Evolutionary conservation across 2,113 vertebrate species (phyloP), one percentile per base, ranked within the genome.

Genomic region (Chloropsis cyanopogon): DNA sequence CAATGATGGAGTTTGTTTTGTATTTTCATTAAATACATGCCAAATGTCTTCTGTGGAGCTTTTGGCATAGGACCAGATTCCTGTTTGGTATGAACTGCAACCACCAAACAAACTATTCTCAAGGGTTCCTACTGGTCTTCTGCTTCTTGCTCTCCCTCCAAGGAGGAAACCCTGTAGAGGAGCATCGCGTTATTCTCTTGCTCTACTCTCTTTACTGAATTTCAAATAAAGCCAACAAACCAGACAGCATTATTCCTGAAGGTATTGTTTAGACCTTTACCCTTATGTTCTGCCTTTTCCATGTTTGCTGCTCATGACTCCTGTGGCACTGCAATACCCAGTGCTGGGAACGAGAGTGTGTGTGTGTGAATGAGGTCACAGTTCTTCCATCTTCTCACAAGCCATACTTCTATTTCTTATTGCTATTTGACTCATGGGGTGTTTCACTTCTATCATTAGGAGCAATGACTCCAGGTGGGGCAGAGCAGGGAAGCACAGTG

Each of bases 401-500:
- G 17, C 16, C 11, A 1, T 64, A 16, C 60, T 63, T 76, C 2
- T 4, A 39, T 69, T 81, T 42, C 26, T 73, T 75, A 12, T 47
- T 81, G 35, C 26, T 26, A 20, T 63, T 73, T 68, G 44, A 6
- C 35, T 71, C 29, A 18, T 8, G 19, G 35, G 53, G 50, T 70
- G 17, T 53, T 91, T 60, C 60, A 60, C 24, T 44, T 41, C 26
- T 72, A 1, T 31, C 47, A 21, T 17, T 14, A 29, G 52, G 56
- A 71, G 37, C 26, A 78, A 29, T 28, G 41, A 31, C 3, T 5
- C 22, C 46, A 61, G 47, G 17, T 31, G 41, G 42, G 13, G 41
- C 7, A 50, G 42, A 59, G 39, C 0, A 2, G 50, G 22, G 23
- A 91, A 86, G 41, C 0, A 0, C n/a, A 39, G 10, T 17, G 31